A percentile compares a stretch with the other conserved stretches of the same genome.
Evolutionary conservation across 2,113 vertebrate genomes (phyloP).

Genomic region (Chiloscyllium plagiosum): DNA sequence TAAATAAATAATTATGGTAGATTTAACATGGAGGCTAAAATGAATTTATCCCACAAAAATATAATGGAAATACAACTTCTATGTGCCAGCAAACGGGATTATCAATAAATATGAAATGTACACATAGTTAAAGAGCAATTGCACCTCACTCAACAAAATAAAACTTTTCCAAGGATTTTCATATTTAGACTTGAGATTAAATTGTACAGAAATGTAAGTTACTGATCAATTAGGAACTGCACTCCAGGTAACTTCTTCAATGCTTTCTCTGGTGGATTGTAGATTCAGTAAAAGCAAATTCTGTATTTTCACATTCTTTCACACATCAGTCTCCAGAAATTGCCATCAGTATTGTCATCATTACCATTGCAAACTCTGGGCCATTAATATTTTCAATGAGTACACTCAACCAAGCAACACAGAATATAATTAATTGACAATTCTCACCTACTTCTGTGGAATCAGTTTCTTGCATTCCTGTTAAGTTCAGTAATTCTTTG

Average conservation of each 20-base stretch:
- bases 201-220: neutral
- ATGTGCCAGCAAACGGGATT: neutral
- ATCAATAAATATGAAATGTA: neutral
- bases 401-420: neutral
- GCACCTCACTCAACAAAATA: neutral
- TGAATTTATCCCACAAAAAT: neutral
- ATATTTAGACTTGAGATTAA: neutral
- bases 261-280: neutral
- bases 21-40: neutral
- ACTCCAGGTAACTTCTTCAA: neutral
- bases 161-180: neutral
- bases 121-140: neutral
- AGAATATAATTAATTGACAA: neutral
- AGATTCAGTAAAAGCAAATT: neutral
- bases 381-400: neutral
- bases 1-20: neutral
- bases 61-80: neutral
- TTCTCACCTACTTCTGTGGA: neutral
- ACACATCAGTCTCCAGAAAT: neutral
- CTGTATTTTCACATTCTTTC: neutral
- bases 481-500: neutral
- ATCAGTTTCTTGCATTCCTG: neutral
- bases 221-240: neutral
- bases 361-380: neutral
- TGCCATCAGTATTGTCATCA: neutral